phyloP scores from a whole-genome alignment of 2,113 vertebrate genomes.

The Callospermophilus lateralis region DNA sequence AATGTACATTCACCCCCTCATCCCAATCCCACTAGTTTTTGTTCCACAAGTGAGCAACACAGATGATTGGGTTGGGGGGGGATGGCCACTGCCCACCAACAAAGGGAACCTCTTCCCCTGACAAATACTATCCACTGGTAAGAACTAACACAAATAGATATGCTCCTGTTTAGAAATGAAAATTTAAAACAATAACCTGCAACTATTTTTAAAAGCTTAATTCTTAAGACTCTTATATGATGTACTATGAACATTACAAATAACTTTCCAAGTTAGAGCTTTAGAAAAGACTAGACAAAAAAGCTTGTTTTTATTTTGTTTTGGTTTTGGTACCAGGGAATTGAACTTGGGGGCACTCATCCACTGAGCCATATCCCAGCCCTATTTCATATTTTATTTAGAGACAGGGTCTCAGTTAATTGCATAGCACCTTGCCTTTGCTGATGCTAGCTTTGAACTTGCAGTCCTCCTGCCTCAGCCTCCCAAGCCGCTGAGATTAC shows the following conservation, averaged over 20 bases:
- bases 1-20: background rate
- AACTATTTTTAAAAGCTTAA: too few species aligned
- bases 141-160: background rate
- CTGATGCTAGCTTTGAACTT: too few species aligned
- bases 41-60: background rate
- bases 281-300: background rate
- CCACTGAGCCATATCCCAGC: too few species aligned
- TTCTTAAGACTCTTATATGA: background rate
- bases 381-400: too few species aligned
- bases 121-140: background rate
- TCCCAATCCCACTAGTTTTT: background rate
- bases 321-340: too few species aligned
- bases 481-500: too few species aligned
- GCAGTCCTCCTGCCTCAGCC: too few species aligned
- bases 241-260: background rate
- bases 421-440: too few species aligned
- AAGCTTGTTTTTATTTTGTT: background rate
- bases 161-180: slow-evolving; percentile 13
- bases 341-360: too few species aligned
- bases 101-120: background rate
- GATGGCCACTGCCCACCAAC: background rate
- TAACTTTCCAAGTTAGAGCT: slow-evolving; percentile 3
- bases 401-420: too few species aligned
- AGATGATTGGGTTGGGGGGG: accelerated
- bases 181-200: background rate